Base-by-base conservation (phyloP, 1,140 invertebrate species). In the Copidosoma floridanum region DNA sequence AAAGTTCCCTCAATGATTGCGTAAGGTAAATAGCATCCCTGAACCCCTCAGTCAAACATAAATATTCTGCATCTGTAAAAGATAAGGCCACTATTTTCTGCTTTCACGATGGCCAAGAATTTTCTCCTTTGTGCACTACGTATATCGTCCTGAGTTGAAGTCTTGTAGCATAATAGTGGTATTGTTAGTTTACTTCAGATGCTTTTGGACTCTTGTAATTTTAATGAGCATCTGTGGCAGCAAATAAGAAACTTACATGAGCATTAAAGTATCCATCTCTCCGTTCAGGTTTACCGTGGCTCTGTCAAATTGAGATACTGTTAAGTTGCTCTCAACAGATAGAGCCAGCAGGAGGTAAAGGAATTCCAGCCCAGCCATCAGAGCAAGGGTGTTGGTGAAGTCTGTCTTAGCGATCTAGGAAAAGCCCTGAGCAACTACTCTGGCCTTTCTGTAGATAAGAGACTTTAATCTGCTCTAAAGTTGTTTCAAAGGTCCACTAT, bases 61-160 rank as follows among this genome's bases (percentile, higher is more conserved):
- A 35, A 27, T 26, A 65, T 23, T 69, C 65, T 12, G 67, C 65
- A 47, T 69, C 61, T 3, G 61, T 68, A 1, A 66, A 63, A 16
- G 65, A 69, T 11, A 62, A 32, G 3, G 62, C 24, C 1, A 66
- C 59, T 8, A 47, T 35, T 5, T 16, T 26, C 51, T 65, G 64
- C 27, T 64, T 65, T 40, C 48, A 16, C 21, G 54, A 64, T 1
- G 21, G 43, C 64, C 61, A 68, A 21, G 51, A 38, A n/a, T 64
- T 61, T 29, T 60, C 41, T 18, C 47, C 50, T 7, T 55, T 58
- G 23, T 58, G 51, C 27, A 63, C 24, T 20, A 57, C 47, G 50
- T 62, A 63, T 38, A n/a, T 3, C 37, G 46, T 11, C 32, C 44
- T 11, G 3, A 1, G 2, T 21, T 4, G 26, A 61, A 29, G 52